Conservation (phyloP, 2,888 invertebrate species). For the Eupeodes latifasciatus region DNA sequence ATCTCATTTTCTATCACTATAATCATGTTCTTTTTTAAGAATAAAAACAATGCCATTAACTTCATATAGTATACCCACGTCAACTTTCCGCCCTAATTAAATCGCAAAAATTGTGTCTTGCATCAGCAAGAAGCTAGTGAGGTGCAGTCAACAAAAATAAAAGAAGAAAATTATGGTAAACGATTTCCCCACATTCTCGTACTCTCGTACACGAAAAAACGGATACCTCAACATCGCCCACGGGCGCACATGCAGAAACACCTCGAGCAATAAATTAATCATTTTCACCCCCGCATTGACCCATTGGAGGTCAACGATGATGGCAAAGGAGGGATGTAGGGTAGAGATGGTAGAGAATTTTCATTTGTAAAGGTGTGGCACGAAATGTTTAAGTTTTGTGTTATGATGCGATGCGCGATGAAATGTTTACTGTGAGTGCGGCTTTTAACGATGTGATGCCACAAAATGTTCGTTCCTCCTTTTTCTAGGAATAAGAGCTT, state of each 20-base stretch:
- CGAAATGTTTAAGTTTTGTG: constrained; percentile 39
- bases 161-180: constrained; percentile 50
- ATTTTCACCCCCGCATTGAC: constrained; percentile 50
- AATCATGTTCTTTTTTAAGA: neutral
- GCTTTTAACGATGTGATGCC: neutral
- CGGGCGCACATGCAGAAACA: constrained; percentile 67
- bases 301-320: neutral
- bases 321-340: neutral
- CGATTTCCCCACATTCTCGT: constrained; percentile 20
- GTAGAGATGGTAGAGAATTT: neutral
- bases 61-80: neutral
- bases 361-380: constrained; percentile 36
- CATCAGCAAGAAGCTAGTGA: constrained; percentile 38
- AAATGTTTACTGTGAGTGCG: neutral
- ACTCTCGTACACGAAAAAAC: neutral
- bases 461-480: neutral
- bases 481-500: constrained; percentile 2
- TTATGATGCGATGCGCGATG: constrained; percentile 6
- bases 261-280: constrained; percentile 72
- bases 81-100: constrained; percentile 69
- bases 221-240: constrained; percentile 68
- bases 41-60: constrained; percentile 20
- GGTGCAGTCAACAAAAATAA: constrained; percentile 24
- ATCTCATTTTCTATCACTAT: neutral
- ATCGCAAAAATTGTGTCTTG: constrained; percentile 65